Base-by-base conservation (phyloP, 2,113 vertebrate species). In the Hippocampus abdominalis region DNA sequence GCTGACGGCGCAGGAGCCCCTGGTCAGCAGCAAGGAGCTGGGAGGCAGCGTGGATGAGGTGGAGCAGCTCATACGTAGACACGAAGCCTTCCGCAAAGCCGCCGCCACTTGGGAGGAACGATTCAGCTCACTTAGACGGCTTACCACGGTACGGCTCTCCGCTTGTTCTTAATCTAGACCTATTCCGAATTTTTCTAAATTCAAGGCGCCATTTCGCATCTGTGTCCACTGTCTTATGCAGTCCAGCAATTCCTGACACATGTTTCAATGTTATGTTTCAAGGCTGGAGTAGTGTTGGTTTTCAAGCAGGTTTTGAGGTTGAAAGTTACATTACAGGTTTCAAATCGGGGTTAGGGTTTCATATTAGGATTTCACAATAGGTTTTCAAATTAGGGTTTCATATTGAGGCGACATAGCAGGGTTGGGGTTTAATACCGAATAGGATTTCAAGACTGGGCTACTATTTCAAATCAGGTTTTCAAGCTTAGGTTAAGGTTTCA, bases 41-140 rank as follows among this genome's bases (percentile, higher is more conserved):
- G 96, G 96, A 4, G 91, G 79, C 82, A 98, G 95, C 0, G 95
- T 98, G 73, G 96, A 98, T 0, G 96, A 98, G 80, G 96, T 98
- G 85, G 96, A 98, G 83, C 96, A 98, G 91, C 94, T 98, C 1
- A 94, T 98, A 68, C 92, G 95, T n/a, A 81, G 96, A 0, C 96
- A 98, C 0, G 96, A 98, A 79, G 95, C 96, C 7, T 98, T 98
- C 79, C 89, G 96, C 12, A 97, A 96, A 85, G 94, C 96, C 0
- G 96, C 96, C 0, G 93, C 95, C 0, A 93, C 94, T 20, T 98
- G 96, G 96, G 96, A 98, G 79, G 96, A 98, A 84, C 87, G 93
- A 32, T 98, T 98, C 90, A 98, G 96, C 90, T 97, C 96, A 0
- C 79, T 98, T 18, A 79, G 96, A 6, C 91, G 96, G 0, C 93